A percentile compares a stretch with the other conserved stretches of the same genome.
Evolutionary conservation across 2,113 vertebrate species (phyloP).

Genomic region (Solea solea): DNA sequence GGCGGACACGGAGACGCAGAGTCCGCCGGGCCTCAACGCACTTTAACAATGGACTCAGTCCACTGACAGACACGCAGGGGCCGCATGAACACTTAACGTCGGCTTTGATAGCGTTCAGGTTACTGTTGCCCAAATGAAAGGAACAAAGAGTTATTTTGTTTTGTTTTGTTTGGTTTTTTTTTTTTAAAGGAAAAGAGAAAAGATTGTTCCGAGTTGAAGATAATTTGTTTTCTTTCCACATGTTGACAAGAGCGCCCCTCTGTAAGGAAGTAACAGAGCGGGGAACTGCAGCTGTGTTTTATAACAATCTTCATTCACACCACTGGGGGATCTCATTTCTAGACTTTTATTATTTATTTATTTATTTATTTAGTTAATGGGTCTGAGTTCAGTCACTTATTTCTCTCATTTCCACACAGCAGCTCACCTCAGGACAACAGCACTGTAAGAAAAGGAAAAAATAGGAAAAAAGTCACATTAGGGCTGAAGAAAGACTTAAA

Average conservation of each 20-base stretch:
- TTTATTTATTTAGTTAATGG: too few relatives aligned
- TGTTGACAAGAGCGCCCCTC: constrained; percentile 56
- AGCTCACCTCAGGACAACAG: too few relatives aligned
- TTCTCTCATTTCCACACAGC: too few relatives aligned
- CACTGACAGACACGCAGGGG: neutral
- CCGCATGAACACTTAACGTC: neutral
- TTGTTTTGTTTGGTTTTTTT: too few relatives aligned
- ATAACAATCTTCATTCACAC: too few relatives aligned
- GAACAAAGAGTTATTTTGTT: neutral
- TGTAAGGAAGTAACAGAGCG: constrained; percentile 35
- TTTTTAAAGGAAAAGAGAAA: neutral
- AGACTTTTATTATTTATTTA: too few relatives aligned
- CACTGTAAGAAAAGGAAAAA: too few relatives aligned
- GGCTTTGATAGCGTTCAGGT: neutral
- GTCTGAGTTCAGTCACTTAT: too few relatives aligned
- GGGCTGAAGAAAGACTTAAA: too few relatives aligned
- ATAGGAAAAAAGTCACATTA: too few relatives aligned
- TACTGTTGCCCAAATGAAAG: neutral
- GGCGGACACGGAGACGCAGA: constrained; percentile 16
- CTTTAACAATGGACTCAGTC: constrained; percentile 66
- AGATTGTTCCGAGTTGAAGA: neutral
- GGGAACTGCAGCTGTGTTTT: constrained; percentile 31
- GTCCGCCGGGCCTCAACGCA: constrained; percentile 51
- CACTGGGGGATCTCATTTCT: too few relatives aligned
- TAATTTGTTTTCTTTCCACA: constrained; percentile 5